Evolutionary conservation across 2,797 vertebrate genomes (phyloP).

Genomic region (Pterois miles): DNA sequence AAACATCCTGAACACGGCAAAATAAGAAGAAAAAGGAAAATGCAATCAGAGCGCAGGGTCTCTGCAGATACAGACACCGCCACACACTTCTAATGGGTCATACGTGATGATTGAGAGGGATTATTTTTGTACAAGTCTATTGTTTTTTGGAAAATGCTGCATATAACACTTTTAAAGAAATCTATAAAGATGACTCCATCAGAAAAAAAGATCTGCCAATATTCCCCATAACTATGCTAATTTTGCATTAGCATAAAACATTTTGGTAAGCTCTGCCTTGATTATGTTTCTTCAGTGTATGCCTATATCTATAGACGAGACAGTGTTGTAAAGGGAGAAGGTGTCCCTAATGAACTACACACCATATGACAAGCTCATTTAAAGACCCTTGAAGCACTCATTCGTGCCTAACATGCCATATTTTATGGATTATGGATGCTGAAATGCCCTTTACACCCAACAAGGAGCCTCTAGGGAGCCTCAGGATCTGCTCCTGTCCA

Average conservation of each 20-base stretch:
- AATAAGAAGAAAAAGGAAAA: background rate
- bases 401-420: constrained; percentile 49
- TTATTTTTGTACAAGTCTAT: background rate
- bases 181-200: background rate
- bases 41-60: background rate
- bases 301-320: background rate
- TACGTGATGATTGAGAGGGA: background rate
- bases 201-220: background rate
- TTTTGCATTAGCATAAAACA: background rate
- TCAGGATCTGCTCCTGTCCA: constrained; percentile 45
- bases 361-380: constrained; percentile 32
- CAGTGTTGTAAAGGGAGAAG: constrained; percentile 8
- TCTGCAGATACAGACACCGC: background rate
- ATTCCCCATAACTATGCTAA: background rate
- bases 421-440: constrained; percentile 67
- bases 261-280: background rate
- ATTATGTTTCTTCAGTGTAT: background rate
- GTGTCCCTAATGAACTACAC: constrained; percentile 3
- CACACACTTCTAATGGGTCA: background rate
- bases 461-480: constrained; percentile 56
- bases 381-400: constrained; percentile 26
- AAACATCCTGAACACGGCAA: background rate
- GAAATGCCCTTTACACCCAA: constrained; percentile 53
- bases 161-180: background rate
- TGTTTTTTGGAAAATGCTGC: background rate